Evolutionary conservation across 1,140 invertebrate species (phyloP).

Genomic region (Propsilocerus akamusi): DNA sequence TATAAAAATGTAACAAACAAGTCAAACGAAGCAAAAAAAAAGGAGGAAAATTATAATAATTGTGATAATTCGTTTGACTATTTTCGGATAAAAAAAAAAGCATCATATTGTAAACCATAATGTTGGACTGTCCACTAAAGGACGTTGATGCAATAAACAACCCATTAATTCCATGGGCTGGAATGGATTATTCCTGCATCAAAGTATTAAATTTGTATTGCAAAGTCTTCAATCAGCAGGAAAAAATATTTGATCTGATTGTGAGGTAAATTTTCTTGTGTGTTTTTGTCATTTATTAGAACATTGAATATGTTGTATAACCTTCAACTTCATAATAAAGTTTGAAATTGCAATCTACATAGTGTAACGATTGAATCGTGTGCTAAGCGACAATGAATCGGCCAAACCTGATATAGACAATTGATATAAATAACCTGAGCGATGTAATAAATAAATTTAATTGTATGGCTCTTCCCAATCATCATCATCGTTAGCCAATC

Average conservation of each 20-base stretch:
- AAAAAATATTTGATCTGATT: constrained; percentile 54
- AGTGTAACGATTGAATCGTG: not conserved
- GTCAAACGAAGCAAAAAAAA: not conserved
- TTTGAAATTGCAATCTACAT: too few relatives aligned
- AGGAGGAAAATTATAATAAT: not conserved
- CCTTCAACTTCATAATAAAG: not conserved
- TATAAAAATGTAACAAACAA: not conserved
- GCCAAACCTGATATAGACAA: too few relatives aligned
- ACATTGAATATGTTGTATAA: not conserved
- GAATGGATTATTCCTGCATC: constrained; percentile 56
- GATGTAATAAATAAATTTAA: too few relatives aligned
- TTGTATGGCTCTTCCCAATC: too few relatives aligned
- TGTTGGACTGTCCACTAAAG: constrained; percentile 30
- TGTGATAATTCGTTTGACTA: too few relatives aligned
- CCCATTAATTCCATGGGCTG: constrained; percentile 46
- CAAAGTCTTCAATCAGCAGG: constrained; percentile 61
- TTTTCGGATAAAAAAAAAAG: too few relatives aligned
- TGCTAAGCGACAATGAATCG: too few relatives aligned
- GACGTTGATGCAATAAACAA: constrained; percentile 25
- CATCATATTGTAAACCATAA: not conserved
- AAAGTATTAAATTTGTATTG: constrained; percentile 63
- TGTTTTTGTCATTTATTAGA: constrained; percentile 5
- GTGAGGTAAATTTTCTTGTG: constrained; percentile 39
- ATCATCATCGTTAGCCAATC: too few relatives aligned
- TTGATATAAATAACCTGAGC: too few relatives aligned